Percentiles rank a stretch among this genome's conserved stretches.
These are phyloP conservation scores for Oeneis ivallda DNA, from an alignment of 2,888 invertebrate species.

Conservation along the genomic window DNA sequence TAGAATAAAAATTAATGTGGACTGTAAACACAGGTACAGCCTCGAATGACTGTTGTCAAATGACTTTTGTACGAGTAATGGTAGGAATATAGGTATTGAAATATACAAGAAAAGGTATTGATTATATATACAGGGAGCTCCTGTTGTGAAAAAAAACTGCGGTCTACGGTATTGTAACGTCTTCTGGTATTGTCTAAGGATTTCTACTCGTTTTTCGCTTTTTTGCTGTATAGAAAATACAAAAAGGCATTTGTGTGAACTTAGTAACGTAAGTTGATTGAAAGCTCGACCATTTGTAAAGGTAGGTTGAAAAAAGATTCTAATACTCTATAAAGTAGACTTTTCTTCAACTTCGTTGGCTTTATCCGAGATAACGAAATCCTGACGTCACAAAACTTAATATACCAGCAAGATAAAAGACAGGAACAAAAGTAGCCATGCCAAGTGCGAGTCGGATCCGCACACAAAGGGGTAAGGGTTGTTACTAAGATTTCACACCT, in stretches of 20 bases:
- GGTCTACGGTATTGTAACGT: no score
- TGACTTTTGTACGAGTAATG: constrained; percentile 17
- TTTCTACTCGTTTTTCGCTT: not conserved
- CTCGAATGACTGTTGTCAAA: constrained; percentile 11
- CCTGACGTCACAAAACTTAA: not conserved
- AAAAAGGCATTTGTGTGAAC: constrained; percentile 4
- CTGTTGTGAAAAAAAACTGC: no score
- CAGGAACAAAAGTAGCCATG: no score
- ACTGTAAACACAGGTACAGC: constrained; percentile 3
- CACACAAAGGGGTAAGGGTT: no score
- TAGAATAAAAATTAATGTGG: constrained; percentile 22
- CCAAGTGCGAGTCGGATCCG: no score
- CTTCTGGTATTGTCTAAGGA: constrained; percentile 10
- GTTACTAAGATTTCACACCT: no score
- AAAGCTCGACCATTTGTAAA: not conserved
- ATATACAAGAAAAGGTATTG: constrained; percentile 1
- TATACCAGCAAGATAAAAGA: no score
- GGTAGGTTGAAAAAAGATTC: not conserved
- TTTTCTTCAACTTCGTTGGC: not conserved
- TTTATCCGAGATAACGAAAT: not conserved
- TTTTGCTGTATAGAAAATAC: constrained; percentile 10
- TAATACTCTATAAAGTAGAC: not conserved
- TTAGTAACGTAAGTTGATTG: constrained; percentile 16
- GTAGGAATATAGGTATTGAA: constrained; percentile 15
- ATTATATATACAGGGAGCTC: not conserved